Evolutionary conservation across 2,888 invertebrate genomes (phyloP).

Genomic region (Augiades crinisus): DNA sequence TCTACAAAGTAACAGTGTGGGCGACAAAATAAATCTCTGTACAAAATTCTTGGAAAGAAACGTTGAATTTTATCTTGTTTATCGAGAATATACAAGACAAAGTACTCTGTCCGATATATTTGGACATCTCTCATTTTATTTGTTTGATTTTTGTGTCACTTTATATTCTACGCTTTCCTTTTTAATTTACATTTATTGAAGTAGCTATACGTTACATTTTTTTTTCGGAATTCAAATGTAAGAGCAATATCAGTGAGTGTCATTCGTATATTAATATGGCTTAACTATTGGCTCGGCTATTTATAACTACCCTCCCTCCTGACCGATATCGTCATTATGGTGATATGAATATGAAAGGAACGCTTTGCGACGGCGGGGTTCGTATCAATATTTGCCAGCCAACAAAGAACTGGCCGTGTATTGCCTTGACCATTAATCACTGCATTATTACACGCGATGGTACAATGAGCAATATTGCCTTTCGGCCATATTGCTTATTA

Average conservation of each 20-base stretch:
- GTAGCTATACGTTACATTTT: too few relatives aligned
- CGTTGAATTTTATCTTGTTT: too few relatives aligned
- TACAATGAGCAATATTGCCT: conserved; percentile 74
- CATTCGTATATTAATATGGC: too few relatives aligned
- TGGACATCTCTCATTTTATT: too few relatives aligned
- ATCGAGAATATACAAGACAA: too few relatives aligned
- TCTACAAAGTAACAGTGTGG: background rate
- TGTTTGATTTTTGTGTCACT: too few relatives aligned
- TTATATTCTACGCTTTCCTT: too few relatives aligned
- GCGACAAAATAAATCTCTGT: background rate
- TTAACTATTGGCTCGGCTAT: too few relatives aligned
- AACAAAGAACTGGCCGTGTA: conserved; percentile 73
- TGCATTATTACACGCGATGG: conserved; percentile 66
- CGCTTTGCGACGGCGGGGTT: conserved; percentile 34
- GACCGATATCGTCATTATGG: conserved; percentile 32
- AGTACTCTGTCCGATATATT: too few relatives aligned
- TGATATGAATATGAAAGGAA: conserved; percentile 45
- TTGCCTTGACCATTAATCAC: conserved; percentile 75
- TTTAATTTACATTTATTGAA: too few relatives aligned
- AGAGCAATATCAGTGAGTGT: too few relatives aligned
- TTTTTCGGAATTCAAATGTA: too few relatives aligned
- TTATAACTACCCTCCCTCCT: conserved; percentile 8
- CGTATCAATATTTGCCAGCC: conserved; percentile 65
- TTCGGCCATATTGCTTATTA: conserved; percentile 58
- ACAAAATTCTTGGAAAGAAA: background rate